Base-by-base conservation (phyloP, 2,113 vertebrate species). In the Brachyhypopomus gauderio region DNA sequence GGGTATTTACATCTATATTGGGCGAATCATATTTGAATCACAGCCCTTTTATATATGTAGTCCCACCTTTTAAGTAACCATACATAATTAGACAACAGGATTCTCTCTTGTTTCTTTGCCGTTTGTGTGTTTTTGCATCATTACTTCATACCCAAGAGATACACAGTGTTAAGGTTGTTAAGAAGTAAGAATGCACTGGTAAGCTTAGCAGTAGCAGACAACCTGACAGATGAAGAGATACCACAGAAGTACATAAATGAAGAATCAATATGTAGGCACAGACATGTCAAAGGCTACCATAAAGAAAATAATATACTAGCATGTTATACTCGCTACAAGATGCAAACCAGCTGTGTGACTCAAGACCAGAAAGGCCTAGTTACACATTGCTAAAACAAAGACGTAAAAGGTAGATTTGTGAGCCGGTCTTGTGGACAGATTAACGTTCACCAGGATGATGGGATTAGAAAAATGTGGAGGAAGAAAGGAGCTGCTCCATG, bases 191-290 rank as follows among this genome's bases (percentile, higher is more conserved):
- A 41, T 9, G 9, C 34, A 41, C 36, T 41, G 14, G 17, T 20
- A 2, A 36, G 17, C 30, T 67, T 8, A 67, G 27, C 30, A 38
- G 20, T 36, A 20, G 20, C 27, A 67, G 19, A 52, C 12, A 19
- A 62, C 22, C 60, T 62, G 7, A 16, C 34, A 69, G 19, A 70
- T 19, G 19, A 69, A 30, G n/a, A 20, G 38, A 22, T 8, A 70
- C 19, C 34, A 22, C 66, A 70, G 34, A 9, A 69, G 17, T 38
- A 9, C 8, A 3, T 38, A 19, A 69, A 69, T 9, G n/a, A 41
- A 36, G 17, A 67, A 38, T 36, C 64, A 67, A 67, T 17, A 67
- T 67, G 30, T 67, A 67, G 34, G n/a, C 64, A n/a, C 20, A 34
- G 63, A 66, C 16, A 5, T 66, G 22, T 63, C 25, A 25, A 14